Conservation (phyloP, 2,113 vertebrate species). For the Castor canadensis region DNA sequence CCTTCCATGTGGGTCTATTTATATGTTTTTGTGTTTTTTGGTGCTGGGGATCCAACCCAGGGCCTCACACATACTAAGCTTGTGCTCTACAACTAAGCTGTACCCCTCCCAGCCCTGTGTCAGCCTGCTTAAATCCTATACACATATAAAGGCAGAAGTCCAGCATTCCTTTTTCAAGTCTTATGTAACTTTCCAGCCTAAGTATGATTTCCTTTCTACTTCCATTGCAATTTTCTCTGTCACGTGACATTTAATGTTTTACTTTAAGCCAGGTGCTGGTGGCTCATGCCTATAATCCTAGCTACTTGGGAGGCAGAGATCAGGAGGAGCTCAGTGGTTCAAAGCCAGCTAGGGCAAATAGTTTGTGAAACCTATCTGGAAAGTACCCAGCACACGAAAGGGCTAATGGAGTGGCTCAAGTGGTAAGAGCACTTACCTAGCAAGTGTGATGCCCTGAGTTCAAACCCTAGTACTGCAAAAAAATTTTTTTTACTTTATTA, state of each 20-base stretch:
- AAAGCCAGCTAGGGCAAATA: too few species aligned
- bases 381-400: too few species aligned
- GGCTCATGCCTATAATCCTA: too few species aligned
- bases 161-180: slow-evolving; percentile 1
- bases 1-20: not conserved
- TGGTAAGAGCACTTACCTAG: too few species aligned
- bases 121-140: not conserved
- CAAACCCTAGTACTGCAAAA: too few species aligned
- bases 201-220: slow-evolving; percentile 4
- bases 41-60: not conserved
- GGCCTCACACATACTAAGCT: not conserved
- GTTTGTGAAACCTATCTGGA: too few species aligned
- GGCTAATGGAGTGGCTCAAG: too few species aligned
- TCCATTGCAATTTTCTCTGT: not conserved
- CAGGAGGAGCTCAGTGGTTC: too few species aligned
- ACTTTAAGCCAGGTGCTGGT: too few species aligned
- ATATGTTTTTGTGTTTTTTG: not conserved
- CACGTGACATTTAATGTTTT: not conserved
- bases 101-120: too few species aligned
- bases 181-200: not conserved
- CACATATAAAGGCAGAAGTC: not conserved
- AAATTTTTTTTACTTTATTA: not conserved
- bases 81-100: not conserved
- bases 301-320: too few species aligned
- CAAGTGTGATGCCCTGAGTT: too few species aligned